Conservation (phyloP, 2,113 vertebrate genomes). For the Pycnonotus jocosus region DNA sequence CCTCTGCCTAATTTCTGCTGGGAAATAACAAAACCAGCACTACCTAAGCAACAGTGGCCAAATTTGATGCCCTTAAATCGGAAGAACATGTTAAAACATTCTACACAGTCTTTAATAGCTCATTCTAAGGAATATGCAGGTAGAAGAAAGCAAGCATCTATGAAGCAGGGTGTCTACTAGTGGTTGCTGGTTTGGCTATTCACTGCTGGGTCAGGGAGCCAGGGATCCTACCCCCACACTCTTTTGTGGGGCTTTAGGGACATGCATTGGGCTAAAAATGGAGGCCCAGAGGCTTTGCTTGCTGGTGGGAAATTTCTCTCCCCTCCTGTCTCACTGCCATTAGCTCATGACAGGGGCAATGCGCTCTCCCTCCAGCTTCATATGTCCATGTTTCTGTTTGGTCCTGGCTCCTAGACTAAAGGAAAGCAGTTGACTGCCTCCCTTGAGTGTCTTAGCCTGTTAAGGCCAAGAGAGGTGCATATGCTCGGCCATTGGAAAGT, state of each 20-base stretch:
- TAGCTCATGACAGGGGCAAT: neutral
- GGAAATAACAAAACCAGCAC: neutral
- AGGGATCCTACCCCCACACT: neutral
- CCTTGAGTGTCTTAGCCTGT: neutral
- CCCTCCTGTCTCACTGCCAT: neutral
- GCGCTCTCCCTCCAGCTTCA: neutral
- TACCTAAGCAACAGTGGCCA: neutral
- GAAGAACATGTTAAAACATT: neutral
- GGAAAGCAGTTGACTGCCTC: neutral
- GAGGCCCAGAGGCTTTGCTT: neutral
- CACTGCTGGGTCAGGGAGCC: neutral
- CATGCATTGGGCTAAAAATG: neutral
- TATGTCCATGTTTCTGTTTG: neutral
- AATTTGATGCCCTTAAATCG: neutral
- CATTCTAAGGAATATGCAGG: neutral
- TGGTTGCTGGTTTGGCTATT: neutral
- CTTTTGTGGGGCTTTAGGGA: fast-evolving
- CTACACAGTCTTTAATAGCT: neutral
- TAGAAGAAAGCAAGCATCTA: neutral
- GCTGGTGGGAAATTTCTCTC: neutral
- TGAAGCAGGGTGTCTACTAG: neutral
- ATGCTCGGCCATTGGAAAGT: neutral
- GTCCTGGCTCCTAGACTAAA: neutral
- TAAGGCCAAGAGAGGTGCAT: neutral
- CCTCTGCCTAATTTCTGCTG: slow-evolving; percentile 21